These are phyloP conservation scores for Xyrichtys novacula DNA, from an alignment of 2,797 vertebrate genomes.

Conservation along the genomic window DNA sequence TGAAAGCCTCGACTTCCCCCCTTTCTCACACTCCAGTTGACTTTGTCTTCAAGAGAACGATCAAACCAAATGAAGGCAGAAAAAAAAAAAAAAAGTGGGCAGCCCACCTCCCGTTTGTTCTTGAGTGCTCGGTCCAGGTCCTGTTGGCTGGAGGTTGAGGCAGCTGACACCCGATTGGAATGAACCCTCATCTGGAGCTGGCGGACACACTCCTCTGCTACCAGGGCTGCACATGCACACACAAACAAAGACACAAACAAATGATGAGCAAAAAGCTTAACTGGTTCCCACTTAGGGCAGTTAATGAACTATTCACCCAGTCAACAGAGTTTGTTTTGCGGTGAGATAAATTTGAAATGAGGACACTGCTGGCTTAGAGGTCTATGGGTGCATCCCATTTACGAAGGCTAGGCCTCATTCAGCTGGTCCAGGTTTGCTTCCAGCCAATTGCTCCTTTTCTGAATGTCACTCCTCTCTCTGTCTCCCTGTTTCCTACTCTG, in stretches of 20 bases:
- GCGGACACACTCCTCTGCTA: constrained; percentile 95
- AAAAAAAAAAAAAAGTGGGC: not conserved
- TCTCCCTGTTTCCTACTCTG: too few relatives aligned
- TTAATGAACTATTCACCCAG: too few relatives aligned
- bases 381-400: too few relatives aligned
- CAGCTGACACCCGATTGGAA: constrained; percentile 91
- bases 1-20: constrained; percentile 6
- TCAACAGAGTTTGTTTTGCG: too few relatives aligned
- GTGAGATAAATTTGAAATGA: too few relatives aligned
- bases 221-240: constrained; percentile 86
- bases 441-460: too few relatives aligned
- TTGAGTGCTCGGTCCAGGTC: constrained; percentile 95
- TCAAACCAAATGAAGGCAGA: constrained; percentile 3
- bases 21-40: constrained; percentile 25
- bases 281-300: too few relatives aligned
- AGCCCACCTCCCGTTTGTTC: constrained; percentile 89
- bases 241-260: constrained; percentile 34
- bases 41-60: constrained; percentile 25
- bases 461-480: too few relatives aligned
- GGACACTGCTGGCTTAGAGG: too few relatives aligned
- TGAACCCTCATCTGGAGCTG: constrained; percentile 95
- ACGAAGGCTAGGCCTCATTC: too few relatives aligned
- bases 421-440: too few relatives aligned
- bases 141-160: constrained; percentile 95
- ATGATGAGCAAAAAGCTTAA: too few relatives aligned